These are phyloP conservation scores for Gymnosoma rotundatum DNA, from an alignment of 2,888 invertebrate species.

Conservation along the genomic window DNA sequence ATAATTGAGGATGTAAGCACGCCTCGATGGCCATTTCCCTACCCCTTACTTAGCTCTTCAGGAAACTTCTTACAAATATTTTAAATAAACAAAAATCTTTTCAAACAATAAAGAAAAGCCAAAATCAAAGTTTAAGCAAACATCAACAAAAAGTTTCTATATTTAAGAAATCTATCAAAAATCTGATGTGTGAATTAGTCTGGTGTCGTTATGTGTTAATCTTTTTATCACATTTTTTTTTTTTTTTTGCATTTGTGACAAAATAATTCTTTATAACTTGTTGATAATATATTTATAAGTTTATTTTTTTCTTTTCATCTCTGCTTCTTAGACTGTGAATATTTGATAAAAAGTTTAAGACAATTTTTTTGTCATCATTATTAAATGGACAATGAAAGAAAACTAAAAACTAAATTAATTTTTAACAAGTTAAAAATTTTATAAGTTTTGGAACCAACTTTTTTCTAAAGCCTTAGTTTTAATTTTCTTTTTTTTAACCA, in stretches of 20 bases:
- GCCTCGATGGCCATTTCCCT: too few species aligned
- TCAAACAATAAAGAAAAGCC: too few species aligned
- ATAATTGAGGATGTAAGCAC: too few species aligned
- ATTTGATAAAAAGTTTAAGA: constrained; percentile 4
- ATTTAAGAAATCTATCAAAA: too few species aligned
- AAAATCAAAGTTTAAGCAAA: too few species aligned
- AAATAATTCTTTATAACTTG: background rate
- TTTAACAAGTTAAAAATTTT: constrained; percentile 52
- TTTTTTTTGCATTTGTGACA: background rate
- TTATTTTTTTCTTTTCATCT: background rate
- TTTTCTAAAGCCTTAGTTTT: background rate
- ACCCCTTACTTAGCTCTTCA: too few species aligned
- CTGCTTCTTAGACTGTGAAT: constrained; percentile 3
- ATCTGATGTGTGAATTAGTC: too few species aligned
- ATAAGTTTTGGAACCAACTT: background rate
- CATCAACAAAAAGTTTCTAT: too few species aligned
- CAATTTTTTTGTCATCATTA: constrained; percentile 32
- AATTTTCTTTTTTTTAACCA: background rate
- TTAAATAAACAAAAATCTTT: too few species aligned
- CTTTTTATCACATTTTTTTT: background rate
- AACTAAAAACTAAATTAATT: constrained; percentile 29
- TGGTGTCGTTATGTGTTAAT: background rate
- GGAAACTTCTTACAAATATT: too few species aligned
- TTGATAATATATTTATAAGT: background rate
- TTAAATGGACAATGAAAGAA: background rate